Evolutionary conservation across 2,113 vertebrate genomes (phyloP).

Genomic region (Rousettus leschenaultii): DNA sequence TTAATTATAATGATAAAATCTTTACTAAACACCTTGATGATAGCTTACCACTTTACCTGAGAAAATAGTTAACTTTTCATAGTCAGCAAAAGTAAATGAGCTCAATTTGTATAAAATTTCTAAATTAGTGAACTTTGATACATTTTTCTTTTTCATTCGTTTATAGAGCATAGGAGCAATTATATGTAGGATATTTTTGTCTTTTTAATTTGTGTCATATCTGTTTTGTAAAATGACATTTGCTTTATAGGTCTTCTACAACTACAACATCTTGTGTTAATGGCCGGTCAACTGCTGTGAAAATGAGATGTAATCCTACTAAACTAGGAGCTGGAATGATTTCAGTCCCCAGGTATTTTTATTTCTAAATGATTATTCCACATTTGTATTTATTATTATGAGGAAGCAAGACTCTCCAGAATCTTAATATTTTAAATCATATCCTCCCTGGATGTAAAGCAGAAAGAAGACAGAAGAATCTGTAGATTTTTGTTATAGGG

Average conservation of each 20-base stretch:
- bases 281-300: conserved; percentile 92
- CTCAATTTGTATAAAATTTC: conserved; percentile 5
- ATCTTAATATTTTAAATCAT: not conserved
- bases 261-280: conserved; percentile 90
- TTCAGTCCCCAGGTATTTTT: conserved; percentile 90
- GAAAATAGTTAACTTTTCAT: not conserved
- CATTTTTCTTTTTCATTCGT: not conserved
- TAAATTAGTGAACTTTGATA: not conserved
- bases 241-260: conserved; percentile 87
- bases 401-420: not conserved
- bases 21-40: not conserved
- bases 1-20: conserved; percentile 2
- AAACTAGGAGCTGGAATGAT: conserved; percentile 87
- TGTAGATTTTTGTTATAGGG: not conserved
- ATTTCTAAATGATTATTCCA: not conserved
- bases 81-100: not conserved
- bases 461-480: not conserved
- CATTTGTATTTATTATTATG: not conserved
- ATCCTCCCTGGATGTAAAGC: not conserved
- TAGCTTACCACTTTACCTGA: not conserved
- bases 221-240: conserved; percentile 25
- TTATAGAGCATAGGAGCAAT: not conserved
- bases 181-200: not conserved
- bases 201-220: not conserved
- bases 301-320: conserved; percentile 90